These are phyloP conservation scores for Lasiommata megera DNA, from an alignment of 2,888 invertebrate species.

Conservation along the genomic window DNA sequence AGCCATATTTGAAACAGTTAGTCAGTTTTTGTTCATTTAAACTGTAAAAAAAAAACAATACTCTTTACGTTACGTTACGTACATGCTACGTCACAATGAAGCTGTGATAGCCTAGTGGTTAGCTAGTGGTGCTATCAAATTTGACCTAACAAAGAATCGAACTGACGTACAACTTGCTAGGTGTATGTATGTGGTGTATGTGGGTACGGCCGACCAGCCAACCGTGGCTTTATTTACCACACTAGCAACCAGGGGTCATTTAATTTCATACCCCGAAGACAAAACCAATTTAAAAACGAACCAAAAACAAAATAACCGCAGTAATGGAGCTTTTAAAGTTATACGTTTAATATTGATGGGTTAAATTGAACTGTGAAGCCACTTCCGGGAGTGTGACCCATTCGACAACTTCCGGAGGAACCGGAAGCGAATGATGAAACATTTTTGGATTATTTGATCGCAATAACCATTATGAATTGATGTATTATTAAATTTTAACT, in stretches of 20 bases:
- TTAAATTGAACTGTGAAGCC: conserved; percentile 55
- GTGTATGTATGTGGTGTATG: background rate
- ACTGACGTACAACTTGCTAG: background rate
- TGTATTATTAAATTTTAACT: too few species aligned
- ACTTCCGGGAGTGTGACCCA: conserved; percentile 58
- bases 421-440: conserved; percentile 40
- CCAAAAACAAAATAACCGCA: conserved; percentile 31
- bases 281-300: conserved; percentile 30
- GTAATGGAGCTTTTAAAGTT: conserved; percentile 45
- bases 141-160: background rate
- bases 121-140: too few species aligned
- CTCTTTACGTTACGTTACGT: too few species aligned
- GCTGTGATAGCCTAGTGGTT: too few species aligned
- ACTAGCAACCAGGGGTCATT: conserved; percentile 5
- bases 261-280: conserved; percentile 16
- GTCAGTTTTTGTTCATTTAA: too few species aligned
- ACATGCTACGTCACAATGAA: too few species aligned
- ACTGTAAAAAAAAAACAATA: too few species aligned
- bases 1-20: too few species aligned
- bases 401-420: conserved; percentile 49
- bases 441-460: conserved; percentile 32
- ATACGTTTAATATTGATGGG: conserved; percentile 44
- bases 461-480: background rate
- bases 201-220: background rate
- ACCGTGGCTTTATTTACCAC: conserved; percentile 12